Conservation (phyloP, 2,113 vertebrate species). For the Lophura nycthemera region DNA sequence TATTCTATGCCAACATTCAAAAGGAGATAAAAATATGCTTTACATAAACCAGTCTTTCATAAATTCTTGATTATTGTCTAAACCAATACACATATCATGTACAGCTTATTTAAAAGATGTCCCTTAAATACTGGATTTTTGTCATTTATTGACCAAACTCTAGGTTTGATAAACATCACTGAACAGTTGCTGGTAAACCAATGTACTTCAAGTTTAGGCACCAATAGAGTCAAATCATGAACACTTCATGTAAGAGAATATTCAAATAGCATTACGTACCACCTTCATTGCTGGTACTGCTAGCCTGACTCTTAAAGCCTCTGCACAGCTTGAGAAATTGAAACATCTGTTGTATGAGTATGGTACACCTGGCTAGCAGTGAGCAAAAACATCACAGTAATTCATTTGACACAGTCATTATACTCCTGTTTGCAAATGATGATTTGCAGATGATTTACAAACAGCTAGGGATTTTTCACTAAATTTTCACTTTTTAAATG, state of each 20-base stretch:
- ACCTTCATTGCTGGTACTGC: not conserved
- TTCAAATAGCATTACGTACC: not conserved
- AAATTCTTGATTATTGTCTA: not conserved
- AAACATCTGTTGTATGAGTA: constrained; percentile 54
- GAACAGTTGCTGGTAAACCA: not conserved
- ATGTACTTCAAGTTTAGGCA: not conserved
- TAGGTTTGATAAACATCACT: not conserved
- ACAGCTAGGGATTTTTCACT: constrained; percentile 69
- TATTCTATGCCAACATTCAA: not conserved
- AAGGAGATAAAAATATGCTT: not conserved
- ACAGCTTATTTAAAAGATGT: not conserved
- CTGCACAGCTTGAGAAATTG: constrained; percentile 50
- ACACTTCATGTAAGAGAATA: not conserved
- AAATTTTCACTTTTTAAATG: constrained; percentile 71
- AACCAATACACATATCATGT: not conserved
- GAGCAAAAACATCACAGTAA: constrained; percentile 40
- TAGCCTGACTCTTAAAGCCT: not conserved
- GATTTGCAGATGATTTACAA: constrained; percentile 73
- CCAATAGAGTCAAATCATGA: not conserved
- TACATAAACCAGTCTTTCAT: not conserved
- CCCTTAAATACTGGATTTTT: not conserved
- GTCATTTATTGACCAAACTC: not conserved
- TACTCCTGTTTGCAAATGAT: constrained; percentile 68
- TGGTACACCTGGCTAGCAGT: constrained; percentile 57
- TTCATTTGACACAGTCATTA: constrained; percentile 63